Percentiles rank a stretch among this genome's conserved stretches.
phyloP scores from a whole-genome alignment of 1,140 invertebrate genomes.

The Ganaspis sp. region DNA sequence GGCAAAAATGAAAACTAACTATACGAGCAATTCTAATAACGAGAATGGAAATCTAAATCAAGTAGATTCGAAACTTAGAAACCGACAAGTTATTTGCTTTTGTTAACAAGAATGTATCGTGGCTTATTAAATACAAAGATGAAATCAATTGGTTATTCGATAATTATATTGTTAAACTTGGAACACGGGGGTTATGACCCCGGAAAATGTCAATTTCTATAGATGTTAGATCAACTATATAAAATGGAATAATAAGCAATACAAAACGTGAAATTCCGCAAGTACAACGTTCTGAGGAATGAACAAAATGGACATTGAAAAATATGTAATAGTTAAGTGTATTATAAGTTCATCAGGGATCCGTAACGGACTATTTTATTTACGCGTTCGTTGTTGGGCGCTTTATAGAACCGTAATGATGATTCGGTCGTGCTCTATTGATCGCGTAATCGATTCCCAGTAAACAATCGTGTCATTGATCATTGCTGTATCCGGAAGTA shows the following conservation, averaged over 20 bases:
- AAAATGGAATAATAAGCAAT: background rate
- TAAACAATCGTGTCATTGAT: constrained; percentile 47
- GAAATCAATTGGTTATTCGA: background rate
- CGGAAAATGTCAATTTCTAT: background rate
- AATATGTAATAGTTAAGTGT: constrained; percentile 25
- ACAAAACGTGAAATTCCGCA: background rate
- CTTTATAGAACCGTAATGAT: constrained; percentile 36
- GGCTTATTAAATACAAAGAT: too few relatives aligned
- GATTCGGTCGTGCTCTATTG: constrained; percentile 43
- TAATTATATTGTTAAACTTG: background rate
- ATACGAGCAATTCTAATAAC: too few relatives aligned
- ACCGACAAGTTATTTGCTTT: too few relatives aligned
- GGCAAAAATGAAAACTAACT: too few relatives aligned
- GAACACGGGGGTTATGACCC: background rate
- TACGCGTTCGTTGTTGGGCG: constrained; percentile 32
- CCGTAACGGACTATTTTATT: constrained; percentile 42
- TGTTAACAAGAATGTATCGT: too few relatives aligned
- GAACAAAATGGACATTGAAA: constrained; percentile 34
- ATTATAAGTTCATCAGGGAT: constrained; percentile 28
- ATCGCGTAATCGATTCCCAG: constrained; percentile 42
- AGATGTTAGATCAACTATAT: background rate
- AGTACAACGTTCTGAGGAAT: constrained; percentile 7
- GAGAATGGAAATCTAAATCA: too few relatives aligned
- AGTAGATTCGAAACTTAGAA: too few relatives aligned
- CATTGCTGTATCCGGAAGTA: constrained; percentile 32